Conservation (phyloP, 2,797 vertebrate species). For the Etheostoma nigrum region DNA sequence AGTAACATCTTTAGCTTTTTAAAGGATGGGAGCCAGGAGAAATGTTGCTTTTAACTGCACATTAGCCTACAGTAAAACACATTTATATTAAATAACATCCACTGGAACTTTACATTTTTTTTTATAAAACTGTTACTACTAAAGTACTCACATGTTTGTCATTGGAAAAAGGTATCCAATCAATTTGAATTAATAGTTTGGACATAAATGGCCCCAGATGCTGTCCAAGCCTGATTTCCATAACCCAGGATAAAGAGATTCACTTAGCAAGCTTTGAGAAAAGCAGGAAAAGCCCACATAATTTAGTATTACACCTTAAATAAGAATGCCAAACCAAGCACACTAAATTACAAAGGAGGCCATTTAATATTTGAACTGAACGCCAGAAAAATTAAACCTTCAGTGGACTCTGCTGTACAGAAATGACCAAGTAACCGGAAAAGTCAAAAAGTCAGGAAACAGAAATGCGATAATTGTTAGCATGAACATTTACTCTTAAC, state of each 20-base stretch:
- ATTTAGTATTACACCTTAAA: slow-evolving; percentile 36
- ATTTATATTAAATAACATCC: background rate
- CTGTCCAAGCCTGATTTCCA: slow-evolving; percentile 19
- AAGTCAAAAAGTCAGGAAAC: slow-evolving; percentile 30
- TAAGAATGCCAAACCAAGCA: slow-evolving; percentile 61
- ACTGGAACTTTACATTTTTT: background rate
- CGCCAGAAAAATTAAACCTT: slow-evolving; percentile 40
- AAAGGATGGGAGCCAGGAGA: slow-evolving; percentile 3
- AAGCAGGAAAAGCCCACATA: slow-evolving; percentile 48
- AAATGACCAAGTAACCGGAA: slow-evolving; percentile 34
- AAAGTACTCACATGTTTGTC: background rate
- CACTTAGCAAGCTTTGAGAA: slow-evolving; percentile 40
- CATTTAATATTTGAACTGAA: slow-evolving; percentile 68
- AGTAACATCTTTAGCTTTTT: slow-evolving; percentile 5
- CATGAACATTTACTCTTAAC: background rate
- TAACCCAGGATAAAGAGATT: slow-evolving; percentile 47
- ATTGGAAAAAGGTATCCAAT: background rate
- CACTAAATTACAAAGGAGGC: slow-evolving; percentile 67
- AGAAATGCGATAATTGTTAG: slow-evolving; percentile 20
- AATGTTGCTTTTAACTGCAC: background rate
- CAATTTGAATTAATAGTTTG: slow-evolving; percentile 9
- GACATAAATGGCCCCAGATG: slow-evolving; percentile 45
- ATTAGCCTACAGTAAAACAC: slow-evolving; percentile 1
- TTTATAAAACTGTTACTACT: background rate
- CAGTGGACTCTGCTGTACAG: slow-evolving; percentile 9